These are phyloP conservation scores for Venturia canescens DNA, from an alignment of 1,140 invertebrate genomes.

Conservation along the genomic window DNA sequence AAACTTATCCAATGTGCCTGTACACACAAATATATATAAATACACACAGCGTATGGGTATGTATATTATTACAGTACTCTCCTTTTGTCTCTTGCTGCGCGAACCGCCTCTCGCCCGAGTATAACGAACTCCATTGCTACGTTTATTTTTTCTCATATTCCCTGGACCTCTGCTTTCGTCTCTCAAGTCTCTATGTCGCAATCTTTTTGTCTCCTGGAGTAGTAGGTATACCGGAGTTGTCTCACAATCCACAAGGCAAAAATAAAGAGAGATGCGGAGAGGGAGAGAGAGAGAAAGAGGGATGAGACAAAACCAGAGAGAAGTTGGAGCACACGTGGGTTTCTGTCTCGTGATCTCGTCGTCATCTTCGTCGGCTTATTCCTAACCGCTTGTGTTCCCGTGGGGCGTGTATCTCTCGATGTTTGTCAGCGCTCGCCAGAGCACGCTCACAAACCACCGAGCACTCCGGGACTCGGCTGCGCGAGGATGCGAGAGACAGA, in stretches of 20 bases:
- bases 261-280: too few species aligned
- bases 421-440: conserved; percentile 42
- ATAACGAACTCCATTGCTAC: conserved; percentile 36
- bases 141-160: conserved; percentile 39
- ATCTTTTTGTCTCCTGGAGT: conserved; percentile 43
- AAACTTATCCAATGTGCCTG: conserved; percentile 28
- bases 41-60: too few species aligned
- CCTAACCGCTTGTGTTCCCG: conserved; percentile 59
- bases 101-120: conserved; percentile 26
- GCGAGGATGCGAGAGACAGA: conserved; percentile 31
- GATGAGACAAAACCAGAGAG: conserved; percentile 44
- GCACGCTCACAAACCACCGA: not conserved
- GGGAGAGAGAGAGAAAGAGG: too few species aligned
- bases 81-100: conserved; percentile 34
- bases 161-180: conserved; percentile 24
- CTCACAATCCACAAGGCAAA: not conserved
- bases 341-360: conserved; percentile 44
- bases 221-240: conserved; percentile 32
- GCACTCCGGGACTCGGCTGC: conserved; percentile 20
- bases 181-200: conserved; percentile 20
- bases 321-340: not conserved
- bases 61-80: conserved; percentile 29
- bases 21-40: not conserved
- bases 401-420: conserved; percentile 60
- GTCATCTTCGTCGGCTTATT: conserved; percentile 59